Evolutionary conservation across 2,797 vertebrate species (phyloP), one percentile per base, ranked within the genome.

Genomic region (Danio choprae): DNA sequence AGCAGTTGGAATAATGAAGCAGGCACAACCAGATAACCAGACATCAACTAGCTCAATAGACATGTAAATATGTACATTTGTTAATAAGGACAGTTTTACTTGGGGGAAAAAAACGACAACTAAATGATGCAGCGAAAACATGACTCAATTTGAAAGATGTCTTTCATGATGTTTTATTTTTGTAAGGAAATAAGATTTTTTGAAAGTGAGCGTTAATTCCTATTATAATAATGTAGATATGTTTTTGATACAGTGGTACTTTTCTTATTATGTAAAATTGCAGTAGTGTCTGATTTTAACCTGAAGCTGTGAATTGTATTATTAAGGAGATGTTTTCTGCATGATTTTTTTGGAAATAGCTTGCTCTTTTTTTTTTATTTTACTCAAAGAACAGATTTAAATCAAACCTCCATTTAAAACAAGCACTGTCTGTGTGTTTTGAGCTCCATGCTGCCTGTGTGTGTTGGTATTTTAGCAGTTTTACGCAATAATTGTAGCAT

Each of bases 321-420:
- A 0, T 5, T 22, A 1, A 20, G 10, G 36, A 40, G 69, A 51
- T 0, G 9, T 2, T 6, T 38, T 12, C 12, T 20, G 6, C 8
- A 55, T 18, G 44, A 18, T 22, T 16, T 9, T n/a, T 41, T 41
- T 40, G 6, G 4, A 69, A 51, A 29, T 18, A 16, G 38, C 16
- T 7, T 36, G 43, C 41, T 20, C 6, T 55, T 20, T 53, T 12
- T 70, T 2, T 71, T 71, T 71, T 53, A 40, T 41, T 8, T 38
- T 48, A 4, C 51, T 9, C 43, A 7, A 50, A 56, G 16, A 68
- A 40, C 16, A 46, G 5, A 48, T 77, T 69, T 22, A 18, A 59
- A 69, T 29, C 51, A 58, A 58, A 77, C 41, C 11, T n/a, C 15
- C 2, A 40, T 58, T 56, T 69, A 58, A 46, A 59, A 43, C 16